Base-by-base conservation (phyloP, 2,797 vertebrate genomes). In the Trachops cirrhosus region DNA sequence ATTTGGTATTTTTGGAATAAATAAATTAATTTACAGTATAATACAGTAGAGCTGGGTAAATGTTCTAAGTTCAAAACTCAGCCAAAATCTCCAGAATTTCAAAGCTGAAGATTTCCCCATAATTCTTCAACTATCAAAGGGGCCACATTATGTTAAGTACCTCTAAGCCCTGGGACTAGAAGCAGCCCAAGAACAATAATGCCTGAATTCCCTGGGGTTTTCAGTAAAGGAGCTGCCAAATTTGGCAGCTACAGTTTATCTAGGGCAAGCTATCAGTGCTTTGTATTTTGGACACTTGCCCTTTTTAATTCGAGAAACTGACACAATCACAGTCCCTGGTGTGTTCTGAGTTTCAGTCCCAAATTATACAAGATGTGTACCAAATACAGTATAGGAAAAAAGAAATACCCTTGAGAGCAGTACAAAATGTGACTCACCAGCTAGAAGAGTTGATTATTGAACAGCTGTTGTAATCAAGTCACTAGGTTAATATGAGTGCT, bases 281-380 rank as follows among this genome's bases (percentile, higher is more conserved):
- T 80, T 77, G 75, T 64, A 77, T 93, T 95, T 93, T 94, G 94
- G 91, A 96, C 24, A 94, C 84, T 78, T 94, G 96, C 96, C 96
- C 94, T 96, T 97, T 91, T 95, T 83, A 85, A 90, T 74, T 86
- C 2, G 15, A 96, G 91, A 97, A 94, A 77, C 86, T 59, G 96
- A 95, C 92, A 93, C 91, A 95, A 24, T 91, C 94, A 48, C 82
- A 78, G 96, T 97, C 95, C 88, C 95, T 68, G 29, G 74, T 54
- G 94, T 91, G 70, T 74, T 96, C 94, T 89, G 39, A 22, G 74
- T 96, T 96, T 97, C 95, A 67, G 44, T 46, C 85, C 67, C 6
- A 39, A 80, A 91, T 86, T 71, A 68, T 68, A 92, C 86, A 93
- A 85, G 73, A 95, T 57, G 68, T 74, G 78, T 54, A 41, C 75